These are phyloP conservation scores for Boulengeromyrus knoepffleri DNA, from an alignment of 2,113 vertebrate genomes.

Conservation along the genomic window DNA sequence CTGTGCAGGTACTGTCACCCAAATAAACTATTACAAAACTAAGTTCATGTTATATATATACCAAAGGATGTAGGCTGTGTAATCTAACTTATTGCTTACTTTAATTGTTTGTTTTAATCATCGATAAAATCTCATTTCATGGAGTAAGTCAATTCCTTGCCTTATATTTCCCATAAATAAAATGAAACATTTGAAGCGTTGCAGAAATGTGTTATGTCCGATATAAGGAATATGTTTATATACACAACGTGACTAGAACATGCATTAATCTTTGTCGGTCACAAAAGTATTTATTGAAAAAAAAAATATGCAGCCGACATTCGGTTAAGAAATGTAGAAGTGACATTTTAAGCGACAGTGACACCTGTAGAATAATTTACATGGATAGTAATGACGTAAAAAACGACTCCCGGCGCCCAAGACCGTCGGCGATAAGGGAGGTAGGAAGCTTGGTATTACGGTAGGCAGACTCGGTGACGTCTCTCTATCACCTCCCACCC, in stretches of 20 bases:
- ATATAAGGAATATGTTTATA: not conserved
- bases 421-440: not conserved
- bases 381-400: not conserved
- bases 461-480: conserved; percentile 8
- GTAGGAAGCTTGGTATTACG: not conserved
- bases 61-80: not conserved
- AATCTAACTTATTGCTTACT: not conserved
- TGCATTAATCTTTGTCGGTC: not conserved
- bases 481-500: not conserved
- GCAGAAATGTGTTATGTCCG: not conserved
- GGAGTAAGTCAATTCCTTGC: not conserved
- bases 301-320: not conserved
- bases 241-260: not conserved
- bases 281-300: not conserved
- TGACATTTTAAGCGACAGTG: not conserved
- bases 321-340: not conserved
- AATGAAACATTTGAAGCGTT: not conserved
- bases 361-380: not conserved
- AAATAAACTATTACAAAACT: not conserved
- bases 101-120: not conserved
- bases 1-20: not conserved
- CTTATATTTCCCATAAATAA: not conserved
- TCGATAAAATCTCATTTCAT: not conserved
- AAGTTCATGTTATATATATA: not conserved
- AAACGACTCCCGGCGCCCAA: not conserved